phyloP scores from a whole-genome alignment of 2,888 invertebrate genomes.

The Yponomeuta cagnagella region DNA sequence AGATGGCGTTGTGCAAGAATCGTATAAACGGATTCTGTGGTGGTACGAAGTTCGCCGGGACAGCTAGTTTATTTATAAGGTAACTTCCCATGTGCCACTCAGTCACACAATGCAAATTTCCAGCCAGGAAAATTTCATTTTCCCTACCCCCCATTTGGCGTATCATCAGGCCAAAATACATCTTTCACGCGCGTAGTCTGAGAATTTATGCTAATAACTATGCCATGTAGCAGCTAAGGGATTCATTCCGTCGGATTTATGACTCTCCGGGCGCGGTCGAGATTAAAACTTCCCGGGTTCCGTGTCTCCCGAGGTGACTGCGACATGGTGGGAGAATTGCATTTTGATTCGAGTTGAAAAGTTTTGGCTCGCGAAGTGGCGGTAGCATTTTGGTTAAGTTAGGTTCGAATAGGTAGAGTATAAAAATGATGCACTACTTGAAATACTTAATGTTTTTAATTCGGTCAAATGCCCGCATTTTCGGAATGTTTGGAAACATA shows the following conservation, averaged over 20 bases:
- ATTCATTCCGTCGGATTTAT: slow-evolving; percentile 31
- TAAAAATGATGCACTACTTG: too few species aligned
- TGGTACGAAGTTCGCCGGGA: too few species aligned
- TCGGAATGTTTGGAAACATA: too few species aligned
- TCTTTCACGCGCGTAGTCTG: slow-evolving; percentile 1
- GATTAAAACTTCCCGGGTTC: slow-evolving; percentile 29
- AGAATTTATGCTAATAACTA: slow-evolving; percentile 30
- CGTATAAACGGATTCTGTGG: too few species aligned
- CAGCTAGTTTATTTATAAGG: too few species aligned
- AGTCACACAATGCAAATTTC: neutral
- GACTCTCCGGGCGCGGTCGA: slow-evolving; percentile 25
- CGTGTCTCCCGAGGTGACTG: slow-evolving; percentile 11
- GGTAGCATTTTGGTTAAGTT: neutral
- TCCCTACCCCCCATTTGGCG: neutral
- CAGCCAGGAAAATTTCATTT: neutral
- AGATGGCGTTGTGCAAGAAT: too few species aligned
- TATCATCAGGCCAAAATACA: slow-evolving; percentile 2
- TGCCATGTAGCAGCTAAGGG: slow-evolving; percentile 23
- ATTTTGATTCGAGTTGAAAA: slow-evolving; percentile 6
- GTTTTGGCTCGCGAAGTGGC: neutral
- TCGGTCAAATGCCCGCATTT: too few species aligned
- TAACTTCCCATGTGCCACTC: neutral
- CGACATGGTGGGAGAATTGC: slow-evolving; percentile 10
- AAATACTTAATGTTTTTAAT: too few species aligned
- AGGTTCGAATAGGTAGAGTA: neutral